These are phyloP conservation scores for Homarus americanus DNA, from an alignment of 1,140 invertebrate species.

Conservation along the genomic window DNA sequence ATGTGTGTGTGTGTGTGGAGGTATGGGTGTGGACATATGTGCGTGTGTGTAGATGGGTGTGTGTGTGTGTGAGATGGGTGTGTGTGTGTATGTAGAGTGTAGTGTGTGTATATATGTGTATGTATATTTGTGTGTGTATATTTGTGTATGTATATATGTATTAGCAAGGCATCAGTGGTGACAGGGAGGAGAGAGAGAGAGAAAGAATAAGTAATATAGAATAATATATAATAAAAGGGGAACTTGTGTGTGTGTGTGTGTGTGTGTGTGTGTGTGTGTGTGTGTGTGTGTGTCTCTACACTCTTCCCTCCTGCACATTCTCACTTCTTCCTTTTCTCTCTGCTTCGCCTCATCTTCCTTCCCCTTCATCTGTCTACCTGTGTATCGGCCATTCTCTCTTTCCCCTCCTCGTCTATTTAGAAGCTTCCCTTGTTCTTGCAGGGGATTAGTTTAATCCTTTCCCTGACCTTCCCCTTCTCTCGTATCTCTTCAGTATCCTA, in stretches of 20 bases:
- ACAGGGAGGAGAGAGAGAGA: too few relatives aligned
- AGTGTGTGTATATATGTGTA: too few relatives aligned
- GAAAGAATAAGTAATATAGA: background rate
- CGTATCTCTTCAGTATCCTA: slow-evolving; percentile 13
- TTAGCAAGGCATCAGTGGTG: too few relatives aligned
- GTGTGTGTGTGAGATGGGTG: too few relatives aligned
- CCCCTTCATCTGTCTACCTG: slow-evolving; percentile 37
- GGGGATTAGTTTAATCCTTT: slow-evolving; percentile 36
- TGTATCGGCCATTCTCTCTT: slow-evolving; percentile 17
- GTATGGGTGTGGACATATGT: too few relatives aligned
- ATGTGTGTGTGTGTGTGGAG: too few relatives aligned
- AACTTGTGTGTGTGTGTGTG: too few relatives aligned
- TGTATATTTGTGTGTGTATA: too few relatives aligned
- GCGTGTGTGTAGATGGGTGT: too few relatives aligned
- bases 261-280: background rate
- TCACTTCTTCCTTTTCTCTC: background rate
- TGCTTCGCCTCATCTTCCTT: slow-evolving; percentile 13
- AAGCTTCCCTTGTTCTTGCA: slow-evolving; percentile 39
- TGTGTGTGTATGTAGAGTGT: too few relatives aligned
- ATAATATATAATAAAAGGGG: background rate
- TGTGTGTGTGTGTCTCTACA: background rate
- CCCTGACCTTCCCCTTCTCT: slow-evolving; percentile 25
- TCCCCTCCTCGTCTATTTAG: slow-evolving; percentile 36
- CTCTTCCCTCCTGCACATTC: background rate
- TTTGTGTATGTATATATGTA: too few relatives aligned